Percentiles rank a stretch among this genome's conserved stretches.
Conservation (phyloP, 2,888 invertebrate genomes). For the Fragum fragum region DNA sequence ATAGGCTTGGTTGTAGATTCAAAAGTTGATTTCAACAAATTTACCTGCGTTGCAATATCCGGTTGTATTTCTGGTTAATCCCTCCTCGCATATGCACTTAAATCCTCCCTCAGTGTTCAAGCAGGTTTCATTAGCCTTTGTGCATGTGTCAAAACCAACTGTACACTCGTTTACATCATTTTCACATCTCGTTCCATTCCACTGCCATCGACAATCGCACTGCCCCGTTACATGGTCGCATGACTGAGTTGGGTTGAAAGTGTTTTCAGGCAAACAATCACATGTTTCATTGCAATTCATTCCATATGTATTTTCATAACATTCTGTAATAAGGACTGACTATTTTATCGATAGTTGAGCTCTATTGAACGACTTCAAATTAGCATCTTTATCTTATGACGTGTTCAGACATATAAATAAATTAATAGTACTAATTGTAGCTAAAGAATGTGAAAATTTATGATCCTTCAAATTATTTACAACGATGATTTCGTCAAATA, state of each 20-base stretch:
- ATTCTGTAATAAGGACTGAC: too few species aligned
- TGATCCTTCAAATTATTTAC: too few species aligned
- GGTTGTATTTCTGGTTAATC: neutral
- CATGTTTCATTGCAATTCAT: constrained; percentile 6
- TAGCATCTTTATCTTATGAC: too few species aligned
- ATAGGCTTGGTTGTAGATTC: too few species aligned
- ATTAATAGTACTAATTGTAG: too few species aligned
- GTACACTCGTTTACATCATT: constrained; percentile 53
- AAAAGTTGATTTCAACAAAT: too few species aligned
- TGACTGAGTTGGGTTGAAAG: neutral
- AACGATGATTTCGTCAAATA: too few species aligned
- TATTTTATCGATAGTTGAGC: too few species aligned
- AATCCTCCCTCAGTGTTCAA: constrained; percentile 20
- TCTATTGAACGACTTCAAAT: too few species aligned
- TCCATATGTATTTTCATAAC: constrained; percentile 28
- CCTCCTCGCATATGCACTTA: constrained; percentile 14
- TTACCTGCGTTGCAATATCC: neutral
- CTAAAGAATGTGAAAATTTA: too few species aligned
- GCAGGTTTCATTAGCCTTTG: constrained; percentile 8
- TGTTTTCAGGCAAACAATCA: neutral
- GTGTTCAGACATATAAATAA: too few species aligned
- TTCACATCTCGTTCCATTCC: constrained; percentile 52
- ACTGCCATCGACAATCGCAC: constrained; percentile 54
- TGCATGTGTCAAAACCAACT: neutral
- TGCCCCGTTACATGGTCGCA: too few species aligned